A percentile compares a stretch with the other conserved stretches of the same genome.
Conservation (phyloP, 2,888 invertebrate species). For the Drosophila subsilvestris region DNA sequence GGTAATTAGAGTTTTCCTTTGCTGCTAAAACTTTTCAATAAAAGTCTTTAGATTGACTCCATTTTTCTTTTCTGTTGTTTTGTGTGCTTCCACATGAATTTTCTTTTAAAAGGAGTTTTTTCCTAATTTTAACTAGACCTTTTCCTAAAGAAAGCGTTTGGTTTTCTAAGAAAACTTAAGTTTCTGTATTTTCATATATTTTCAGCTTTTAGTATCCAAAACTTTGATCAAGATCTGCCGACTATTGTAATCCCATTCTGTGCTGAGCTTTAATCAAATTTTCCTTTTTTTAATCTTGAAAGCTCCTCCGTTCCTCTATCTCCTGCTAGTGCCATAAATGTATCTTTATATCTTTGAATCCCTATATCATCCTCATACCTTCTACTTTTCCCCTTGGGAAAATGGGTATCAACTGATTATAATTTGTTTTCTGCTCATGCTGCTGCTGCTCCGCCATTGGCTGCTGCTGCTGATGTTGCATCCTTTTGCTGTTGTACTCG, state of each 20-base stretch:
- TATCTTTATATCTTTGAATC: conserved; percentile 10
- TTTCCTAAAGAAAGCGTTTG: too few relatives aligned
- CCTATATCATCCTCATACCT: conserved; percentile 15
- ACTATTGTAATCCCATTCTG: neutral
- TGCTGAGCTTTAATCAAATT: too few relatives aligned
- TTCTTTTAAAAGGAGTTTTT: neutral
- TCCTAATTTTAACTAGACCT: too few relatives aligned
- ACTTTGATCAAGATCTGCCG: too few relatives aligned
- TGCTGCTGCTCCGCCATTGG: neutral
- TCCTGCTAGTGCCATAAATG: neutral
- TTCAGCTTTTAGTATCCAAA: too few relatives aligned
- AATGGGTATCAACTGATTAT: conserved; percentile 16
- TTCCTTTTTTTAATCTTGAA: neutral
- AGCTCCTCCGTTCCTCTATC: neutral
- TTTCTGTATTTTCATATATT: neutral
- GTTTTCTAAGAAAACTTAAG: neutral
- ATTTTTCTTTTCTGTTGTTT: neutral
- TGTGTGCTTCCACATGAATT: neutral
- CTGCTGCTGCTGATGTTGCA: conserved; percentile 14
- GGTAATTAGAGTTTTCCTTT: neutral
- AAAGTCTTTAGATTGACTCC: neutral
- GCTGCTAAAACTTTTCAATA: neutral
- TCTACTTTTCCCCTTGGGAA: conserved; percentile 5
- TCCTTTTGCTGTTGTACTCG: conserved; percentile 24
- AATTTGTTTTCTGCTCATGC: conserved; percentile 35